These are phyloP conservation scores for Gymnogyps californianus DNA, from an alignment of 2,113 vertebrate species.

Conservation along the genomic window DNA sequence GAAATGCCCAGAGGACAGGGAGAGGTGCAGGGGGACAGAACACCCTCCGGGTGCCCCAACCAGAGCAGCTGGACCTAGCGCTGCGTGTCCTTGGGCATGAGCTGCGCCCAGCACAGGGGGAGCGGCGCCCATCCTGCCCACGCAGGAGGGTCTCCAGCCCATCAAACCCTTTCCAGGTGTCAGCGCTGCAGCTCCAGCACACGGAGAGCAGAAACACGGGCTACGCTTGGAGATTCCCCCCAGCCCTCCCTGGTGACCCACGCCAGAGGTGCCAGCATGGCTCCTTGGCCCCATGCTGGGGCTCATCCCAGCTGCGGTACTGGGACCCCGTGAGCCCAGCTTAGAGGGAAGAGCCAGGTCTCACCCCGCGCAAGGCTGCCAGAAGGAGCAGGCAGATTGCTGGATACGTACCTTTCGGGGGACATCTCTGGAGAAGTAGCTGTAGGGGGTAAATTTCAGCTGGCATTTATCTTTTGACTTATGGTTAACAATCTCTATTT, in stretches of 20 bases:
- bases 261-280: accelerated
- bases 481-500: conserved; percentile 96
- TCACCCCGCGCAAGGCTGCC: background rate
- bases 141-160: background rate
- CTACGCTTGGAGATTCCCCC: background rate
- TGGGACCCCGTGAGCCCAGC: background rate
- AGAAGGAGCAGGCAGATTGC: background rate
- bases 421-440: conserved; percentile 96
- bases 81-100: accelerated
- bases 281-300: background rate
- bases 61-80: background rate
- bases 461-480: conserved; percentile 96
- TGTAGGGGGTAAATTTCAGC: conserved; percentile 96
- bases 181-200: background rate
- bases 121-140: background rate
- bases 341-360: background rate
- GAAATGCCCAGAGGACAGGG: background rate
- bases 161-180: background rate
- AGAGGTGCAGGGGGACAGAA: background rate
- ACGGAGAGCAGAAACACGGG: accelerated
- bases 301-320: background rate
- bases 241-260: background rate
- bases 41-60: background rate
- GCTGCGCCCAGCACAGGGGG: background rate
- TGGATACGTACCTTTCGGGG: conserved; percentile 86